phyloP scores from a whole-genome alignment of 1,140 invertebrate genomes.

The Varroa destructor region DNA sequence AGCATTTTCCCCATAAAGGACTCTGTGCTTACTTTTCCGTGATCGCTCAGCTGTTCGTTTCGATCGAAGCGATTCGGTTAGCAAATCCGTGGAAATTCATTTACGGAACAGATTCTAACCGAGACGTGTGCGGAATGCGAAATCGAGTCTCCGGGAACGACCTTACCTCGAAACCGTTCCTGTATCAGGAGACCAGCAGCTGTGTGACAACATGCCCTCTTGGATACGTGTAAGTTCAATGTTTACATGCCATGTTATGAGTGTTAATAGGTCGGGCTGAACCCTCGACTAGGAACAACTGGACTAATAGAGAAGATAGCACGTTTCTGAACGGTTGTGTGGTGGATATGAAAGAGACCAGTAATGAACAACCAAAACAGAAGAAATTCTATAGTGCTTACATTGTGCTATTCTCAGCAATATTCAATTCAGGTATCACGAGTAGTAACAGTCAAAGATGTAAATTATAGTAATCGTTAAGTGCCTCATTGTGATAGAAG shows the following conservation, averaged over 20 bases:
- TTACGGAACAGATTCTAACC: conserved; percentile 13
- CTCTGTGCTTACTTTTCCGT: too few species aligned
- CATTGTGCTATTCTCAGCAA: too few species aligned
- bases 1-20: too few species aligned
- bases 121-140: conserved; percentile 25
- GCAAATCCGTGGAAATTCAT: conserved; percentile 17
- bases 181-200: background rate
- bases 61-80: conserved; percentile 9
- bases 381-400: too few species aligned
- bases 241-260: background rate
- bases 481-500: too few species aligned
- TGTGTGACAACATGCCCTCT: background rate
- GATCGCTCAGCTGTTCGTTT: background rate
- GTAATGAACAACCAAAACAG: too few species aligned
- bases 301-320: too few species aligned
- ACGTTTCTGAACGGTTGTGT: too few species aligned
- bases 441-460: too few species aligned
- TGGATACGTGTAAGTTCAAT: conserved; percentile 5
- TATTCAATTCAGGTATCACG: too few species aligned
- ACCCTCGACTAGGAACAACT: background rate
- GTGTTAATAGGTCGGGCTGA: background rate
- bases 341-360: too few species aligned
- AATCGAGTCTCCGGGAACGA: background rate
- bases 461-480: too few species aligned
- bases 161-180: background rate